Evolutionary conservation across 1,140 invertebrate species (phyloP).

Genomic region (Trichomalopsis sarcophagae): DNA sequence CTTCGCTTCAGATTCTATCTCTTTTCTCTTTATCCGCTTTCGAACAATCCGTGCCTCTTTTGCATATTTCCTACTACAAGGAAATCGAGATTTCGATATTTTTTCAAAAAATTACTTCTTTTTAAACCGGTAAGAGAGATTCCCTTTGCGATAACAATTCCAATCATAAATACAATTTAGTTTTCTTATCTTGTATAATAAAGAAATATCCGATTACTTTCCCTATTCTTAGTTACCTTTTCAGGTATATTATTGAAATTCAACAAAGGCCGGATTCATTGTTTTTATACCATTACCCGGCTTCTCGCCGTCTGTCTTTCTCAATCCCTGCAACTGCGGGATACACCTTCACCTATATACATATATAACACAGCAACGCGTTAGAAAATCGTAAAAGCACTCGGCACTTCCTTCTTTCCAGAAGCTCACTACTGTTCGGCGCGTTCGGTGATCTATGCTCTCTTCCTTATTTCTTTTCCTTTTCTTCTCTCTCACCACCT

Average conservation of each 20-base stretch:
- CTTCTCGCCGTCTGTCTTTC: constrained; percentile 26
- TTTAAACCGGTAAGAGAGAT: too few species aligned
- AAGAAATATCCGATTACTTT: too few species aligned
- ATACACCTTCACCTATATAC: not conserved
- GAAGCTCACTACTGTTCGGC: not conserved
- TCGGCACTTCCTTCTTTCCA: constrained; percentile 30
- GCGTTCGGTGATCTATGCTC: constrained; percentile 30
- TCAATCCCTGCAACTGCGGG: constrained; percentile 2
- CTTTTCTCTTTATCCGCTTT: too few species aligned
- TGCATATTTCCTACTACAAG: not conserved
- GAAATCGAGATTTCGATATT: not conserved
- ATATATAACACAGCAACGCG: not conserved
- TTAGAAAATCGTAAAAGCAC: constrained; percentile 45
- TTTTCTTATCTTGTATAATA: too few species aligned
- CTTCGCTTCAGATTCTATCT: not conserved
- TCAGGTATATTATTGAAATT: not conserved
- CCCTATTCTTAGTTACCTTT: not conserved
- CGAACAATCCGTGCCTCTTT: not conserved
- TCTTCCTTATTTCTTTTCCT: constrained; percentile 31
- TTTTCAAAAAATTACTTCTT: too few species aligned
- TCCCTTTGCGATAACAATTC: too few species aligned
- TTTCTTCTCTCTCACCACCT: not conserved
- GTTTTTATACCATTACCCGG: not conserved
- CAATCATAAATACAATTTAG: too few species aligned
- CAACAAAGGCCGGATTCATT: too few species aligned